Evolutionary conservation across 1,140 invertebrate species (phyloP).

Genomic region (Chymomyza costata): DNA sequence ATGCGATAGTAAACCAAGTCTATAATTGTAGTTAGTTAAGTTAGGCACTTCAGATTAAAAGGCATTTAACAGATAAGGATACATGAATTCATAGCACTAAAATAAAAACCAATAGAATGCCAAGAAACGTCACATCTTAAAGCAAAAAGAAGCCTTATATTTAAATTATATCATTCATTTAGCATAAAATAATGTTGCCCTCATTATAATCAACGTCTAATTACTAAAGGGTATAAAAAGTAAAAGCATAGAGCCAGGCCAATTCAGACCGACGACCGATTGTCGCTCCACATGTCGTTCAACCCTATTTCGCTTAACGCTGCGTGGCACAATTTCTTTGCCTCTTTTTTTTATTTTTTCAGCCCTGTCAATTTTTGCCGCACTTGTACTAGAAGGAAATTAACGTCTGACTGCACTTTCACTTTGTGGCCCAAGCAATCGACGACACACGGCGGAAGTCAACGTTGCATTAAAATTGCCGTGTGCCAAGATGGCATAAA

Average conservation of each 20-base stretch:
- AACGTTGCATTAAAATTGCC: conserved; percentile 45
- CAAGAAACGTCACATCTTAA: no score
- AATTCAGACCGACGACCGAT: conserved; percentile 15
- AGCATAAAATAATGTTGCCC: no score
- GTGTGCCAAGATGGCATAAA: background rate
- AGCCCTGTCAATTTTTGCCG: conserved; percentile 22
- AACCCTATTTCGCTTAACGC: conserved; percentile 52
- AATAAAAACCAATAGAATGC: no score
- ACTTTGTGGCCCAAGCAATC: conserved; percentile 24
- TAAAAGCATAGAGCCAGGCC: conserved; percentile 16
- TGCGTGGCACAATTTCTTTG: conserved; percentile 50
- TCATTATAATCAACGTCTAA: background rate
- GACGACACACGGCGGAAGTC: conserved; percentile 31
- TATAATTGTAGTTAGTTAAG: no score
- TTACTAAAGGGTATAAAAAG: conserved; percentile 28
- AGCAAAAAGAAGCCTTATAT: no score
- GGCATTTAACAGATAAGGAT: no score
- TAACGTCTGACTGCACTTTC: conserved; percentile 61
- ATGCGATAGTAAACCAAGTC: no score
- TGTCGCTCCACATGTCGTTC: conserved; percentile 36
- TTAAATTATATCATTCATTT: no score
- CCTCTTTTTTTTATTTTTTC: conserved; percentile 1
- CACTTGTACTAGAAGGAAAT: conserved; percentile 33
- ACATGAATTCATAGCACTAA: no score
- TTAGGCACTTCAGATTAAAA: no score